A percentile compares a stretch with the other conserved stretches of the same genome.
Conservation (phyloP, 2,888 invertebrate genomes). For the Reticulitermes lucifugus region DNA sequence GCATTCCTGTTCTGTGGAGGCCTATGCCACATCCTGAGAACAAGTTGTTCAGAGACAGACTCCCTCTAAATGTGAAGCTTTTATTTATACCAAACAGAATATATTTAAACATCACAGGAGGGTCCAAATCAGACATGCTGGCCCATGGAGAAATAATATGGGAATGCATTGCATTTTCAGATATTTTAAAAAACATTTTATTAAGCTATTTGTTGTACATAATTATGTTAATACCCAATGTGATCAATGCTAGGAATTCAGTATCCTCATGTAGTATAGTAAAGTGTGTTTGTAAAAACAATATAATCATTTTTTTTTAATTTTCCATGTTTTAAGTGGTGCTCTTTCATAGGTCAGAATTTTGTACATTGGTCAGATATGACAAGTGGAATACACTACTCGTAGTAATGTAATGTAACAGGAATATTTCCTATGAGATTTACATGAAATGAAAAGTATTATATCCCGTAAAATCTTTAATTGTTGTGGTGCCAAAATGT, state of each 20-base stretch:
- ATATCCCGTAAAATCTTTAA: neutral
- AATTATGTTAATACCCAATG: neutral
- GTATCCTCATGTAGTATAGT: constrained; percentile 2
- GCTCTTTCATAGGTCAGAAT: constrained; percentile 35
- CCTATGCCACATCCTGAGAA: neutral
- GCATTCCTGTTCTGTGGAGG: constrained; percentile 2
- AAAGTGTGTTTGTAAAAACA: constrained; percentile 22
- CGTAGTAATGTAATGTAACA: neutral
- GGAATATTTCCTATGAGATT: constrained; percentile 34
- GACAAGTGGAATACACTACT: neutral
- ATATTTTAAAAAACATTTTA: constrained; percentile 17
- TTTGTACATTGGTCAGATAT: constrained; percentile 34
- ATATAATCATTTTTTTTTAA: neutral
- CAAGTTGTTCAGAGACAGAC: neutral
- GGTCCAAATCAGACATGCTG: constrained; percentile 33
- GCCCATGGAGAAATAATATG: neutral
- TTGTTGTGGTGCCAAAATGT: constrained; percentile 35
- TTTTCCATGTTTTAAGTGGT: constrained; percentile 37
- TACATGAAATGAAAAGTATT: constrained; percentile 24
- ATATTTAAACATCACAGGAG: constrained; percentile 27
- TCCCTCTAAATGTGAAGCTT: neutral
- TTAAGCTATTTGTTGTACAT: constrained; percentile 27
- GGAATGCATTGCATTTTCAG: constrained; percentile 11
- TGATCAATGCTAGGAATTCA: constrained; percentile 4
- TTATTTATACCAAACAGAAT: constrained; percentile 3